phyloP scores from a whole-genome alignment of 2,113 vertebrate species.

The Okapia johnstoni region DNA sequence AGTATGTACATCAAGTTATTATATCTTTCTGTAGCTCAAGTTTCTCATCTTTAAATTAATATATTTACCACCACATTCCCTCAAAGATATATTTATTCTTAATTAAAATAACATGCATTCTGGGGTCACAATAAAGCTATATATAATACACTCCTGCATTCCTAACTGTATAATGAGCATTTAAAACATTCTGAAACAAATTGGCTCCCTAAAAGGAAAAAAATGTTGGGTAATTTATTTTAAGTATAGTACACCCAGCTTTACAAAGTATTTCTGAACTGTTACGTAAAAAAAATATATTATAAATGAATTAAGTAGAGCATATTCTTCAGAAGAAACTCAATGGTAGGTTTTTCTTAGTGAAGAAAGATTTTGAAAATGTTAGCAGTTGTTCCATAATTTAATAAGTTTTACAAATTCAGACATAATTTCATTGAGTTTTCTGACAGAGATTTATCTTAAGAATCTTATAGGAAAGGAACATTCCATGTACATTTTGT shows the following conservation, averaged over 20 bases:
- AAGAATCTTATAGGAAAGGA: neutral
- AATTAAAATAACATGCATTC: constrained; percentile 42
- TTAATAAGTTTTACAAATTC: neutral
- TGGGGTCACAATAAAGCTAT: constrained; percentile 9
- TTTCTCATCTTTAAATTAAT: constrained; percentile 32
- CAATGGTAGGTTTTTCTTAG: neutral
- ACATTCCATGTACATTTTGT: constrained; percentile 14
- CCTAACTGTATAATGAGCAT: neutral
- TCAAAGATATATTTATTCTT: constrained; percentile 41
- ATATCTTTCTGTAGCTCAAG: constrained; percentile 8
- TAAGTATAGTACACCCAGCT: neutral
- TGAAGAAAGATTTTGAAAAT: constrained; percentile 4
- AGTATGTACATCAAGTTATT: neutral
- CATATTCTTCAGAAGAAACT: constrained; percentile 20
- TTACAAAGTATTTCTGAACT: constrained; percentile 40
- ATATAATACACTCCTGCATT: constrained; percentile 10
- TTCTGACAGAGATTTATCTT: constrained; percentile 7
- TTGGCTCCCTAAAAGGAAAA: neutral
- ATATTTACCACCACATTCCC: neutral
- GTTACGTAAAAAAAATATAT: constrained; percentile 24
- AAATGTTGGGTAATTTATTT: neutral
- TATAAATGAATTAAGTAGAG: constrained; percentile 2
- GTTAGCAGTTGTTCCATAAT: neutral
- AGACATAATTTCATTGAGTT: constrained; percentile 1
- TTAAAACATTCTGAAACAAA: constrained; percentile 47